phyloP scores from a whole-genome alignment of 2,888 invertebrate species.

The Agonopterix alstromeriana region DNA sequence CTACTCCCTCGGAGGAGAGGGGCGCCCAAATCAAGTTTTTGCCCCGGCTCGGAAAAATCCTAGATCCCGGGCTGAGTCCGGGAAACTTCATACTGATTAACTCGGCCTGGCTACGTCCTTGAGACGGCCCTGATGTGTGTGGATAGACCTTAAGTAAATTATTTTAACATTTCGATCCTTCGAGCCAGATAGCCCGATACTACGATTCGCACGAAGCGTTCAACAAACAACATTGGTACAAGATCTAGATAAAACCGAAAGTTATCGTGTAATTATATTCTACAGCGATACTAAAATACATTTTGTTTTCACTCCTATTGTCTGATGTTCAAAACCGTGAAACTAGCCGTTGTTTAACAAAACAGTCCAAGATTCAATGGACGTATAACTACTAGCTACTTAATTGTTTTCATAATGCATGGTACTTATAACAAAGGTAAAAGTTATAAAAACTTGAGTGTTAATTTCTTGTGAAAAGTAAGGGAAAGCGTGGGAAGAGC shows the following conservation, averaged over 20 bases:
- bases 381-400: background rate
- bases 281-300: constrained; percentile 29
- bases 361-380: constrained; percentile 13
- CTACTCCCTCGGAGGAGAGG: too few species aligned
- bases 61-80: too few species aligned
- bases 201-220: background rate
- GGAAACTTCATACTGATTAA: too few species aligned
- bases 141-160: too few species aligned
- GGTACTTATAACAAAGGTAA: background rate
- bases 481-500: constrained; percentile 25
- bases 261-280: constrained; percentile 42
- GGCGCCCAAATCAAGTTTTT: too few species aligned
- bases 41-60: too few species aligned
- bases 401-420: constrained; percentile 9
- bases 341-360: constrained; percentile 28
- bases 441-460: constrained; percentile 1
- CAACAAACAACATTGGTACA: background rate
- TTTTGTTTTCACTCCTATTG: constrained; percentile 68
- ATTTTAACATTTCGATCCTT: background rate
- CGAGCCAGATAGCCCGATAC: background rate
- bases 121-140: too few species aligned
- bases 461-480: constrained; percentile 1
- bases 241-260: constrained; percentile 45
- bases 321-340: constrained; percentile 56
- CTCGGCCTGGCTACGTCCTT: too few species aligned